Percentiles rank a stretch among this genome's conserved stretches.
Conservation (phyloP, 2,797 vertebrate species). For the Pangasius krempfi region DNA sequence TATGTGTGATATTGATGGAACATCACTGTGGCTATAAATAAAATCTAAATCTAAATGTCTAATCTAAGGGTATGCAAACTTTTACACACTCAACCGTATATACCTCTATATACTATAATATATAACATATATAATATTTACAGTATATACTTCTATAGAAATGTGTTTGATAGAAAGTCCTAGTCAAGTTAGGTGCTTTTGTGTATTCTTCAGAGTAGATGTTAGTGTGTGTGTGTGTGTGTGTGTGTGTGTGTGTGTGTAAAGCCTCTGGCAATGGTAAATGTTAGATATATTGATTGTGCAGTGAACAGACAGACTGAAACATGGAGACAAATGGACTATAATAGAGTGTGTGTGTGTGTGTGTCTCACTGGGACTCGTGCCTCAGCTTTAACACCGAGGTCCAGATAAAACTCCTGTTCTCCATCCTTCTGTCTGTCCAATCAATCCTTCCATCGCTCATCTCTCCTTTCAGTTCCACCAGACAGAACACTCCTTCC, state of each 20-base stretch:
- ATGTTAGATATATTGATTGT: conserved; percentile 60
- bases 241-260: conserved; percentile 30
- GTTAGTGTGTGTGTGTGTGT: conserved; percentile 43
- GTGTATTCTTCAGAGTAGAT: conserved; percentile 37
- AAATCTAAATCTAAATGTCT: neutral
- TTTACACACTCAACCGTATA: neutral
- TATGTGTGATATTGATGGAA: neutral
- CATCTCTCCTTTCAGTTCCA: conserved; percentile 39
- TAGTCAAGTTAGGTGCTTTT: conserved; percentile 31
- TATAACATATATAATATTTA: neutral
- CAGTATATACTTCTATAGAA: neutral
- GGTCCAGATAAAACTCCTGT: conserved; percentile 46
- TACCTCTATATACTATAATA: neutral
- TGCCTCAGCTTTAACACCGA: conserved; percentile 43
- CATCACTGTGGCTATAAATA: neutral
- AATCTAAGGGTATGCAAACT: neutral
- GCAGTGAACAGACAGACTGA: conserved; percentile 55
- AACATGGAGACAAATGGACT: conserved; percentile 60
- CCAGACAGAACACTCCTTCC: conserved; percentile 20
- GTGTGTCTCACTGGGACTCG: conserved; percentile 43
- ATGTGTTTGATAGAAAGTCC: conserved; percentile 24
- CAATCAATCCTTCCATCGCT: conserved; percentile 45
- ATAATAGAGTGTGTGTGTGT: conserved; percentile 43
- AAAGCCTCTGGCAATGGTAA: conserved; percentile 46
- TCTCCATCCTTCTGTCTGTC: conserved; percentile 48